phyloP scores from a whole-genome alignment of 2,888 invertebrate genomes.

The Megalurothrips usitatus region DNA sequence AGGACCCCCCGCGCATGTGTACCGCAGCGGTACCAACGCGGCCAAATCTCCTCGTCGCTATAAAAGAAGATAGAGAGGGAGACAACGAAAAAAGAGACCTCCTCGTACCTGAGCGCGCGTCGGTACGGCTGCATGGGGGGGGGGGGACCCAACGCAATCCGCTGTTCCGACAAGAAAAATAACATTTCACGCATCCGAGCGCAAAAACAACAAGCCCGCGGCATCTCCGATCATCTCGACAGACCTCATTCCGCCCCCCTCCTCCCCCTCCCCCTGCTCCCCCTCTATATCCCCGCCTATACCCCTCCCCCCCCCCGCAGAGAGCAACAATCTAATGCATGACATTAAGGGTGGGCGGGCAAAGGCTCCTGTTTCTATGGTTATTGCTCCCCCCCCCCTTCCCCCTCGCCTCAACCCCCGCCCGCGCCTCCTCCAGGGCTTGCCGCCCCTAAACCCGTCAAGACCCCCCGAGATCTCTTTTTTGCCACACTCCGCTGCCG shows the following conservation, averaged over 20 bases:
- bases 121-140: neutral
- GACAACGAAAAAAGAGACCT: too few relatives aligned
- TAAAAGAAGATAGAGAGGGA: too few relatives aligned
- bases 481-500: neutral
- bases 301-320: neutral
- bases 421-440: neutral
- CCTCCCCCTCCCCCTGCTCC: too few relatives aligned
- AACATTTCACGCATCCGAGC: slow-evolving; percentile 14
- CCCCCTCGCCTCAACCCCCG: neutral
- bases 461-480: slow-evolving; percentile 15
- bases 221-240: slow-evolving; percentile 22
- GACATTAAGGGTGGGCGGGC: slow-evolving; percentile 1
- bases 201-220: neutral
- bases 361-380: slow-evolving; percentile 21
- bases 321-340: slow-evolving; percentile 26
- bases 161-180: slow-evolving; percentile 15
- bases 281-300: too few relatives aligned
- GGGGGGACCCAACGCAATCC: neutral
- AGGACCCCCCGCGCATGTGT: too few relatives aligned
- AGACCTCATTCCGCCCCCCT: neutral
- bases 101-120: too few relatives aligned
- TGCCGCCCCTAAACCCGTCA: slow-evolving; percentile 12
- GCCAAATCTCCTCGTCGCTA: too few relatives aligned
- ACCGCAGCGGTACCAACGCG: too few relatives aligned
- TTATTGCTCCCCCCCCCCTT: neutral